Evolutionary conservation across 2,113 vertebrate species (phyloP).

Genomic region (Dendropsophus ebraccatus): DNA sequence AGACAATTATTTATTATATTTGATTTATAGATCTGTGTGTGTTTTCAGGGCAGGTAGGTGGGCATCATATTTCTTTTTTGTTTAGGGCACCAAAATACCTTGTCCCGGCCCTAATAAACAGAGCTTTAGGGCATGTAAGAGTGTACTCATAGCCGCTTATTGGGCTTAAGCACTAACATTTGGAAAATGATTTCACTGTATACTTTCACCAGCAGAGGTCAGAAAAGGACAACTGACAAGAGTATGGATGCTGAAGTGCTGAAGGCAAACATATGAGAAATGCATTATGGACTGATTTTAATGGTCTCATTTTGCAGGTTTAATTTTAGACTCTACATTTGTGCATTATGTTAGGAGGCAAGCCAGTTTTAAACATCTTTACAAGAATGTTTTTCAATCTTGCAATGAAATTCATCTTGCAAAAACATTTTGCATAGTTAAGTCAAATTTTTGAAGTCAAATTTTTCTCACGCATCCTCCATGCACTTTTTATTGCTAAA

Average conservation of each 20-base stretch:
- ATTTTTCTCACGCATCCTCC: no score
- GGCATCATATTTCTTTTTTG: no score
- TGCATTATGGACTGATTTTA: neutral
- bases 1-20: no score
- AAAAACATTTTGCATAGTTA: no score
- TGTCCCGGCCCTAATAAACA: no score
- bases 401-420: neutral
- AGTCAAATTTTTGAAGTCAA: no score
- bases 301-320: neutral
- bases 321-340: neutral
- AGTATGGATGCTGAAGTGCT: neutral
- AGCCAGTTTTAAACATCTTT: neutral
- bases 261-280: neutral
- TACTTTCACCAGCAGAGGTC: slow-evolving; percentile 69
- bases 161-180: neutral
- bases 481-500: no score
- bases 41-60: no score
- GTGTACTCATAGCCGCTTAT: no score
- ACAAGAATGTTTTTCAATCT: neutral
- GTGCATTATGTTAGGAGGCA: neutral
- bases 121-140: no score
- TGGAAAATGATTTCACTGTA: neutral
- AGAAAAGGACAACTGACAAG: slow-evolving; percentile 63
- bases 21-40: no score
- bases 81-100: no score